phyloP scores from a whole-genome alignment of 2,888 invertebrate species.

The Sclerodermus sp. region DNA sequence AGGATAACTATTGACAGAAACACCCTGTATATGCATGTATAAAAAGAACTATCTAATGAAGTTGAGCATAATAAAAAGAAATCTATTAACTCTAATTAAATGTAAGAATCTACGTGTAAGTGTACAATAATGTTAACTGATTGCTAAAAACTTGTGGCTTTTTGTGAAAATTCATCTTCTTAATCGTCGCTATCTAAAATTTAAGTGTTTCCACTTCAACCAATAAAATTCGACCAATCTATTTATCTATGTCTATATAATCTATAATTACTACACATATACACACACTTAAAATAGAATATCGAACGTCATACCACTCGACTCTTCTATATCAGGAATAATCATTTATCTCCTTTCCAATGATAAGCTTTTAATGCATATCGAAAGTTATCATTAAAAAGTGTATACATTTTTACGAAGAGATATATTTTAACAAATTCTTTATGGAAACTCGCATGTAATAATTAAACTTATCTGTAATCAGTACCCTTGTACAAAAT shows the following conservation, averaged over 20 bases:
- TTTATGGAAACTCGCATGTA: conserved; percentile 7
- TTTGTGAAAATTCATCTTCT: neutral
- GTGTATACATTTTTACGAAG: conserved; percentile 31
- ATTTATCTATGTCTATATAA: conserved; percentile 39
- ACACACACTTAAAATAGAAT: no score
- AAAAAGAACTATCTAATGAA: no score
- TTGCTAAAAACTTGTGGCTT: neutral
- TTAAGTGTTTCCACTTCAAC: conserved; percentile 25
- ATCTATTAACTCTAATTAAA: neutral
- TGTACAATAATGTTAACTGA: no score
- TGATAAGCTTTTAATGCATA: conserved; percentile 27
- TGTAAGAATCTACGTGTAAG: neutral
- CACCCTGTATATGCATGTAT: no score
- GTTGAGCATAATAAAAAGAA: neutral
- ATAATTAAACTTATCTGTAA: neutral
- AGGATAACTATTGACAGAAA: no score
- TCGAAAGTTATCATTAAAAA: conserved; percentile 26
- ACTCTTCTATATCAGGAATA: neutral
- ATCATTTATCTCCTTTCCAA: conserved; percentile 22
- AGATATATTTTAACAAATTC: conserved; percentile 33
- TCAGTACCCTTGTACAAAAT: no score
- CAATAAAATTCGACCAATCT: conserved; percentile 51
- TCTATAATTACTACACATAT: no score
- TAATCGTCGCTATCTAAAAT: conserved; percentile 2
- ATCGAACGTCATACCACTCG: no score